phyloP scores from a whole-genome alignment of 1,140 invertebrate species.

The Tetranychus urticae region DNA sequence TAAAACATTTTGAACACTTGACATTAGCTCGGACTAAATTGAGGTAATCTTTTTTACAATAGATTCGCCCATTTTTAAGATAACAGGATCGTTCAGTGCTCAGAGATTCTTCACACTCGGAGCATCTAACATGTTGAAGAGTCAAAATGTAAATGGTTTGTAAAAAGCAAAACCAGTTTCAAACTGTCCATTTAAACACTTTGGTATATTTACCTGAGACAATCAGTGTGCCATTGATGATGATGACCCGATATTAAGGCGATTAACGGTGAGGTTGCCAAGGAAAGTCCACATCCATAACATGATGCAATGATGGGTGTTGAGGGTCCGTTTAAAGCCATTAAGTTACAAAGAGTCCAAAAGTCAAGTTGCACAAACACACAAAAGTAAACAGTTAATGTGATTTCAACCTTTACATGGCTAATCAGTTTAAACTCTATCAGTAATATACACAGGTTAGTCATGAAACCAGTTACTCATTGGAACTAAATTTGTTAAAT shows the following conservation, averaged over 20 bases:
- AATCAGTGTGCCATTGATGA: conserved; percentile 7
- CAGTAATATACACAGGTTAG: too few species aligned
- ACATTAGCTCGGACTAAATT: conserved; percentile 6
- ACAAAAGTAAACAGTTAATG: too few species aligned
- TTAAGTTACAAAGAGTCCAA: too few species aligned
- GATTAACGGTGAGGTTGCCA: conserved; percentile 5
- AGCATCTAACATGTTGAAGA: not conserved
- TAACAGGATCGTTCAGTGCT: conserved; percentile 7
- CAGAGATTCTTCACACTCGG: conserved; percentile 6
- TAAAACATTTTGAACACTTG: conserved; percentile 82
- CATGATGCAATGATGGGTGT: not conserved
- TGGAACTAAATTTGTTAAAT: too few species aligned
- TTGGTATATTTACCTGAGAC: conserved; percentile 2
- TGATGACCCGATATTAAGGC: conserved; percentile 6
- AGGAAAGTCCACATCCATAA: conserved; percentile 5
- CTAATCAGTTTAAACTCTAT: too few species aligned
- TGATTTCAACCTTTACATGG: too few species aligned
- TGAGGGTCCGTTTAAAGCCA: too few species aligned
- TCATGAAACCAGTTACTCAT: too few species aligned
- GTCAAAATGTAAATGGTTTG: not conserved
- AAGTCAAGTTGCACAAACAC: too few species aligned
- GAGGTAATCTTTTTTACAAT: conserved; percentile 6
- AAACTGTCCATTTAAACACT: too few species aligned
- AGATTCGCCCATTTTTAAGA: conserved; percentile 7
- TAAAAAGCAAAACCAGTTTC: not conserved